Conservation (phyloP, 2,113 vertebrate genomes). For the Nansenia antarctica region DNA sequence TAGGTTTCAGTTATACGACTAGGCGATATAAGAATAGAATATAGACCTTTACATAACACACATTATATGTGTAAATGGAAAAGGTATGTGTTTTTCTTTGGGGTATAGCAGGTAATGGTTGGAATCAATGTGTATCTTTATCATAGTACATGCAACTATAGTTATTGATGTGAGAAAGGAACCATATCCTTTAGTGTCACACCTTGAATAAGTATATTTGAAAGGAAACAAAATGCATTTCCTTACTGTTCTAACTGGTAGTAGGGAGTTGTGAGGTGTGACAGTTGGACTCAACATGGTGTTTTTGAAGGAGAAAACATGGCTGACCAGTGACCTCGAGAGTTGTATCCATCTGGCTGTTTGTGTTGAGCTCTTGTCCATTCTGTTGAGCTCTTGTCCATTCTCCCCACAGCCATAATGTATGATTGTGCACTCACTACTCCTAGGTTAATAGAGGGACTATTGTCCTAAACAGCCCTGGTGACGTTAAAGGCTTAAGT, state of each 20-base stretch:
- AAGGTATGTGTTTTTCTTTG: too few relatives aligned
- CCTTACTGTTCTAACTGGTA: neutral
- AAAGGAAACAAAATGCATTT: too few relatives aligned
- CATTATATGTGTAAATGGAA: too few relatives aligned
- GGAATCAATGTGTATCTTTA: too few relatives aligned
- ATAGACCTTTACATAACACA: too few relatives aligned
- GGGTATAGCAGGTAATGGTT: too few relatives aligned
- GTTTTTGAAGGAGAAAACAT: slow-evolving; percentile 49
- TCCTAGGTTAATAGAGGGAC: slow-evolving; percentile 36
- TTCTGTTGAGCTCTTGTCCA: slow-evolving; percentile 54
- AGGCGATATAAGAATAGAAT: too few relatives aligned
- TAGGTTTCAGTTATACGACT: too few relatives aligned
- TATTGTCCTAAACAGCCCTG: slow-evolving; percentile 11
- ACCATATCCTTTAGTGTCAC: too few relatives aligned
- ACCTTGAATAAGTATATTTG: too few relatives aligned
- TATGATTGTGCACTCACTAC: slow-evolving; percentile 44
- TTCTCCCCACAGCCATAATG: slow-evolving; percentile 52
- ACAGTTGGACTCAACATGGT: slow-evolving; percentile 22
- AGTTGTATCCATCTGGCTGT: slow-evolving; percentile 18
- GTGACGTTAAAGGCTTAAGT: slow-evolving; percentile 54
- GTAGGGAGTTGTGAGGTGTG: slow-evolving; percentile 18
- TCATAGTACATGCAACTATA: too few relatives aligned
- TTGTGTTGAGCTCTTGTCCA: slow-evolving; percentile 36
- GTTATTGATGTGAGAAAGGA: too few relatives aligned
- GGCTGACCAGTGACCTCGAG: slow-evolving; percentile 45